A percentile compares a stretch with the other conserved stretches of the same genome.
Conservation (phyloP, 2,888 invertebrate species). For the Drosophila greeni region DNA sequence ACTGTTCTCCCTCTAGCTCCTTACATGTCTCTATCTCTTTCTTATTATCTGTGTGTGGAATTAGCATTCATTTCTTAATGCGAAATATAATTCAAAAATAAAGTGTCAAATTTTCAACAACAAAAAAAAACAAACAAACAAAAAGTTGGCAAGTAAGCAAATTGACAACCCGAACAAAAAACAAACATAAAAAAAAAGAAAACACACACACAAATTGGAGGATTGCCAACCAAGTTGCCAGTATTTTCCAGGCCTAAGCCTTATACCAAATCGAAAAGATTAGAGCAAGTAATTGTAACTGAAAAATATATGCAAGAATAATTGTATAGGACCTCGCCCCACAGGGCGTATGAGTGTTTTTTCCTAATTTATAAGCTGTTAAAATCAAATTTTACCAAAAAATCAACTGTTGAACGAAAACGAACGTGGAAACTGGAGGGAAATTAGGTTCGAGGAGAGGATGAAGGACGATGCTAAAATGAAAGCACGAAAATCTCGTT, state of each 20-base stretch:
- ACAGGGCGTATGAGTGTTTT: constrained; percentile 32
- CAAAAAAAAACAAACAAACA: background rate
- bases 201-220: constrained; percentile 30
- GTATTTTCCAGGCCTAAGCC: constrained; percentile 53
- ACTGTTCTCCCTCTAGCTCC: constrained; percentile 6
- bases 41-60: constrained; percentile 27
- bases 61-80: constrained; percentile 29
- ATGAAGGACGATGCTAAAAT: background rate
- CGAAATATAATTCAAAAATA: constrained; percentile 32
- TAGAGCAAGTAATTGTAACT: constrained; percentile 27
- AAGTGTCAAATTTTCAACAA: constrained; percentile 43
- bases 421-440: background rate
- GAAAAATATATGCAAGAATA: constrained; percentile 22
- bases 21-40: constrained; percentile 10
- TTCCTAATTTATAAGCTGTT: constrained; percentile 61
- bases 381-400: constrained; percentile 62
- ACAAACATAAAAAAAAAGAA: background rate
- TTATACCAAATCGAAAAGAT: constrained; percentile 21
- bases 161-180: constrained; percentile 2
- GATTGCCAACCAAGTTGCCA: constrained; percentile 35
- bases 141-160: constrained; percentile 17
- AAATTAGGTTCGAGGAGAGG: background rate
- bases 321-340: constrained; percentile 9
- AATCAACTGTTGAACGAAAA: constrained; percentile 19
- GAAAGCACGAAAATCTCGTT: constrained; percentile 49